These are phyloP conservation scores for Microcebus tavaratra DNA, from an alignment of 2,113 vertebrate species.

Conservation along the genomic window DNA sequence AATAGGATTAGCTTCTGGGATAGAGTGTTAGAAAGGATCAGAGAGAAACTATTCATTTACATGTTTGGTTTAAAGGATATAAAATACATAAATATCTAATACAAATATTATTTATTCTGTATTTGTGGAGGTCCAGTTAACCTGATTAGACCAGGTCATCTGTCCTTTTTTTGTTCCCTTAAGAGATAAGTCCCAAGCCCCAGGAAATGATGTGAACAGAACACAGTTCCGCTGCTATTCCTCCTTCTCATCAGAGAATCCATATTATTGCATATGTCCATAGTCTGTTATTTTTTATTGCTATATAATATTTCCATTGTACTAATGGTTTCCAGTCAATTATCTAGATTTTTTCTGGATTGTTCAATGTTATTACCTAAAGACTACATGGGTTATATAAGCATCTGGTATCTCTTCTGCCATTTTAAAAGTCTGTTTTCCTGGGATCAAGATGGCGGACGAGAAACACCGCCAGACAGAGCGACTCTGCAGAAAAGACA, in stretches of 20 bases:
- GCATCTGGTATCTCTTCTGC: no score
- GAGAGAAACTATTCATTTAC: neutral
- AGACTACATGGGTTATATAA: neutral
- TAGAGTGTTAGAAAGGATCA: neutral
- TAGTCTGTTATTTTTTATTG: neutral
- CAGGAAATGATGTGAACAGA: neutral
- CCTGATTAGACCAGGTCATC: neutral
- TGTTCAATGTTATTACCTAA: neutral
- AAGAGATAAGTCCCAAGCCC: neutral
- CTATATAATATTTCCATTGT: neutral
- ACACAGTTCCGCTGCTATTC: neutral
- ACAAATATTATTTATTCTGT: neutral
- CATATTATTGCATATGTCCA: neutral
- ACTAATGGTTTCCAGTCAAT: neutral
- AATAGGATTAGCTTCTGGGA: neutral
- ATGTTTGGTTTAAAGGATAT: neutral
- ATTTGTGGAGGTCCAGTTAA: neutral
- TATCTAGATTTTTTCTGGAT: neutral
- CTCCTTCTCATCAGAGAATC: neutral
- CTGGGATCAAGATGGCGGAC: no score
- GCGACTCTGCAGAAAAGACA: no score
- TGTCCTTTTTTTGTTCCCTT: neutral
- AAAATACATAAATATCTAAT: neutral
- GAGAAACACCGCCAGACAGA: no score
- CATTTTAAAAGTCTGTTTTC: neutral